Conservation (phyloP, 2,113 vertebrate species). For the Ascaphus truei region DNA sequence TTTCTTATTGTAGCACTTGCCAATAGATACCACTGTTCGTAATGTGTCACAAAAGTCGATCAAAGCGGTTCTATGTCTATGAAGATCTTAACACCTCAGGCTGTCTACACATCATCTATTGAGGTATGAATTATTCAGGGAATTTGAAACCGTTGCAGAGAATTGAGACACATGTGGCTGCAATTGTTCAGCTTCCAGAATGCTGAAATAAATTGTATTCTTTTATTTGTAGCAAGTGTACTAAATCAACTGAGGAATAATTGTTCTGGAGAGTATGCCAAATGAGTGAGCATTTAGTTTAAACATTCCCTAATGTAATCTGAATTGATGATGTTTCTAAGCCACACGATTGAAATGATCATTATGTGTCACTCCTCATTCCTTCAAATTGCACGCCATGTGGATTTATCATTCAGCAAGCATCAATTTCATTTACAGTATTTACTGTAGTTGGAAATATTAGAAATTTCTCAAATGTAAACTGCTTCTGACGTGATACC, state of each 20-base stretch:
- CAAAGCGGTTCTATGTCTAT: slow-evolving; percentile 14
- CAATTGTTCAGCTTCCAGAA: slow-evolving; percentile 24
- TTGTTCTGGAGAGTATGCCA: slow-evolving; percentile 60
- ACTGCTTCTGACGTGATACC: too few species aligned
- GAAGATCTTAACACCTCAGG: slow-evolving; percentile 27
- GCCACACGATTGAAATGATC: slow-evolving; percentile 51
- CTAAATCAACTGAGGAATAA: slow-evolving; percentile 65
- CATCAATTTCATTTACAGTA: background rate
- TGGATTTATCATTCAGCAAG: slow-evolving; percentile 28
- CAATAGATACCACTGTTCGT: background rate
- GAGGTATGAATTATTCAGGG: slow-evolving; percentile 12
- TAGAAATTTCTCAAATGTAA: too few species aligned
- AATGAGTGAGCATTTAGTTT: slow-evolving; percentile 60
- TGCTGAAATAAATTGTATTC: slow-evolving; percentile 32
- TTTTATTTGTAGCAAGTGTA: slow-evolving; percentile 63
- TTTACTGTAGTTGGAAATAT: too few species aligned
- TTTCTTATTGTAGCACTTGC: slow-evolving; percentile 4
- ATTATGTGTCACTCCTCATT: slow-evolving; percentile 61
- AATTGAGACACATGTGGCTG: slow-evolving; percentile 25
- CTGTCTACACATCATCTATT: slow-evolving; percentile 17
- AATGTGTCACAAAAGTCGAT: slow-evolving; percentile 14
- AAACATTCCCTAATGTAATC: slow-evolving; percentile 61
- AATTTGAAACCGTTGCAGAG: slow-evolving; percentile 16
- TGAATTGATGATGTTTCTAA: slow-evolving; percentile 64
- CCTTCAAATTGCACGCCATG: slow-evolving; percentile 49